Percentiles rank a stretch among this genome's conserved stretches.
Evolutionary conservation across 2,113 vertebrate species (phyloP).

Genomic region (Pan paniscus): DNA sequence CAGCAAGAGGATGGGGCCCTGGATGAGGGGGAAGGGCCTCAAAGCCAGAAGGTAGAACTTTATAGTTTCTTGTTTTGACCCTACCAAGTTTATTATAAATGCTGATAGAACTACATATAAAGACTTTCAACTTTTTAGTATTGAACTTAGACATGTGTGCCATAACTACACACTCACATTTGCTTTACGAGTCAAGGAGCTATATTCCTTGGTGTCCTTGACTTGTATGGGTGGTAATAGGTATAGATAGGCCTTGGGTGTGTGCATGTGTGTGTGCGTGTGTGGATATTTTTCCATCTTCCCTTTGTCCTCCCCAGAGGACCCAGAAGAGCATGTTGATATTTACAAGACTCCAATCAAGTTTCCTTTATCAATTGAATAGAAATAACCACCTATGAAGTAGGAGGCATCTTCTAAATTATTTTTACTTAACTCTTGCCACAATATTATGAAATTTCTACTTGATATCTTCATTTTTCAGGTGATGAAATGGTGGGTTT

Average conservation of each 20-base stretch:
- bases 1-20: conserved; percentile 89
- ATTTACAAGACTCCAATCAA: not conserved
- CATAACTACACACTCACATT: not conserved
- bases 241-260: too few species aligned
- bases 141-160: not conserved
- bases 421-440: not conserved
- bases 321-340: not conserved
- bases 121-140: not conserved
- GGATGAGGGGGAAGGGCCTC: conserved; percentile 92
- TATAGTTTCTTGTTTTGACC: not conserved
- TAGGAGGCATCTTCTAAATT: not conserved
- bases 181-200: not conserved
- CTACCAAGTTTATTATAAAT: not conserved
- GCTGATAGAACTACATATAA: not conserved
- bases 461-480: not conserved
- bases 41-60: conserved; percentile 91
- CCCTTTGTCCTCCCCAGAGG: not conserved
- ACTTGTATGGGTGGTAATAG: not conserved
- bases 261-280: not conserved
- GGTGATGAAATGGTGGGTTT: not conserved
- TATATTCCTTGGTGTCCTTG: not conserved
- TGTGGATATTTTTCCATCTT: not conserved
- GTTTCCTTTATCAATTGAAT: not conserved
- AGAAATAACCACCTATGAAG: not conserved
- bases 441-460: not conserved